Evolutionary conservation across 2,113 vertebrate species (phyloP), one percentile per base, ranked within the genome.

Genomic region (Hippoglossus stenolepis): DNA sequence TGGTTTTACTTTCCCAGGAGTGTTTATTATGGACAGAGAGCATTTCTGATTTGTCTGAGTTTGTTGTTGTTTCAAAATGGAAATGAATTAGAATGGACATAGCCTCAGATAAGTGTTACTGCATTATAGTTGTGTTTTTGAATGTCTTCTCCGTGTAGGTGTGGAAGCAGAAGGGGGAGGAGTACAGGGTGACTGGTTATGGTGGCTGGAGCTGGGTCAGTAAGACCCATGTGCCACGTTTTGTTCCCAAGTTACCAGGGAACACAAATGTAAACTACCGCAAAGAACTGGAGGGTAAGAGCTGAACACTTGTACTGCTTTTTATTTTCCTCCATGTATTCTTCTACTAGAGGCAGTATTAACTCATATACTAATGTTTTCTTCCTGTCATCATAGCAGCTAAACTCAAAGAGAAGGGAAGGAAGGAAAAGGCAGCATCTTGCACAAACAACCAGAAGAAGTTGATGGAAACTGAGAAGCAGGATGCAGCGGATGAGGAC

Each of bases 121-220:
- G 11, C 62, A 45, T 45, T 15, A 26, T 3, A 8, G 11, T 57
- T 28, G 43, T 8, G 31, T 24, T 2, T 56, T 17, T 17, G 20
- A 26, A 21, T 54, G 23, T 60, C 31, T 1, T 70, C 26, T 61
- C 14, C 17, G 2, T 35, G 0, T 38, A 99, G 98, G 98, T 99
- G 79, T 99, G 98, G 98, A 99, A 99, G 87, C 98, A 99, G 91
- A 99, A 99, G 88, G 98, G 98, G 56, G 98, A 99, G 78, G 98
- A 99, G 84, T 99, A 99, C 76, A 94, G 98, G 88, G 97, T 99
- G 77, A 99, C 98, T 0, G 98, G 98, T 0, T 99, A 98, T 2
- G 98, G 98, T 12, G 98, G 98, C 23, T 99, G 98, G 98, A 96
- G 94, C 87, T 99, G 98, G 98, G 94, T 98, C 91, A 98, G 98